Evolutionary conservation across 1,140 invertebrate species (phyloP).

Genomic region (Stegodyphus dumicola): DNA sequence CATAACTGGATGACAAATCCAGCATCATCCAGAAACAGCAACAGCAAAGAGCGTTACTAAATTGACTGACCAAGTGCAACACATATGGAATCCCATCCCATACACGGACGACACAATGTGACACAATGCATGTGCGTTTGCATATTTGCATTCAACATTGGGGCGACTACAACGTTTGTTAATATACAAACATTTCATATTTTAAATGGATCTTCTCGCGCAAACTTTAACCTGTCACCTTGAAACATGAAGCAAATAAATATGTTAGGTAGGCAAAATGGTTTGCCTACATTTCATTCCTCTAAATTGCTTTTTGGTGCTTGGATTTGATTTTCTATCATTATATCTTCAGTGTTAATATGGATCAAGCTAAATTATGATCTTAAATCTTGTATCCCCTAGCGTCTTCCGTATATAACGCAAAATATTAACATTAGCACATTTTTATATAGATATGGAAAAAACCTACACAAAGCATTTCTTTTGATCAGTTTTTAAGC

Average conservation of each 20-base stretch:
- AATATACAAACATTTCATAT: neutral
- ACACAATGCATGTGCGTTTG: neutral
- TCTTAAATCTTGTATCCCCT: too few relatives aligned
- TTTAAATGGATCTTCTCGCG: neutral
- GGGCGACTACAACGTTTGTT: neutral
- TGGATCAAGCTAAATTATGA: too few relatives aligned
- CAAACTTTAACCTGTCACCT: neutral
- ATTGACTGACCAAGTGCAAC: neutral
- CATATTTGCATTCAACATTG: neutral
- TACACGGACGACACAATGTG: neutral
- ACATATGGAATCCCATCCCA: neutral
- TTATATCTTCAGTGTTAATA: too few relatives aligned
- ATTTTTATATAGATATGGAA: too few relatives aligned
- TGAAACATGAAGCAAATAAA: neutral
- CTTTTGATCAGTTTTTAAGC: too few relatives aligned
- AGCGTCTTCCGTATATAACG: too few relatives aligned
- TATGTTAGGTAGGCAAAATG: neutral
- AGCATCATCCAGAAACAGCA: neutral
- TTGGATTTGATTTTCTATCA: neutral
- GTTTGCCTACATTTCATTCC: too few relatives aligned
- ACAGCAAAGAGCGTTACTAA: too few relatives aligned
- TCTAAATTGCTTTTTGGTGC: neutral
- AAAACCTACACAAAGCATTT: too few relatives aligned
- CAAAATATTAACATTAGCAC: too few relatives aligned
- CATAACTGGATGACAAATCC: too few relatives aligned